Evolutionary conservation across 2,888 invertebrate genomes (phyloP).

Genomic region (Nasonovia ribisnigri): DNA sequence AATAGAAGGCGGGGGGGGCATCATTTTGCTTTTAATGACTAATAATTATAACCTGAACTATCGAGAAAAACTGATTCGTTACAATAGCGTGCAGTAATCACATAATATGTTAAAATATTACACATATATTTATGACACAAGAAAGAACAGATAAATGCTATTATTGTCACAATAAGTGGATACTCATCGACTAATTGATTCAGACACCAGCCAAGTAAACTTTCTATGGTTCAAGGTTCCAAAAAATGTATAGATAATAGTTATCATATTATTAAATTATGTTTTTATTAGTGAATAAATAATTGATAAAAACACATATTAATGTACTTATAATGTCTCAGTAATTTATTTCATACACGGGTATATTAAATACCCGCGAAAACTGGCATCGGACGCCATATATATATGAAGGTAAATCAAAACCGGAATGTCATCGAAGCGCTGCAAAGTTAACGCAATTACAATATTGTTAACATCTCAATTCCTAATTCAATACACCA

Average conservation of each 20-base stretch:
- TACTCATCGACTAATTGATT: neutral
- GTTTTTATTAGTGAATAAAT: neutral
- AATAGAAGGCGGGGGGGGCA: neutral
- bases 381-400: neutral
- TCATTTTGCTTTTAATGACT: neutral
- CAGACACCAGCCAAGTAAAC: neutral
- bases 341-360: neutral
- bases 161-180: neutral
- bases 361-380: neutral
- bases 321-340: neutral
- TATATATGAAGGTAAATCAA: neutral
- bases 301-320: neutral
- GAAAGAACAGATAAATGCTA: neutral
- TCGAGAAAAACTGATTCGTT: neutral
- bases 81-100: neutral
- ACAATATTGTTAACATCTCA: constrained; percentile 54
- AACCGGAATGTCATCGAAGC: constrained; percentile 8
- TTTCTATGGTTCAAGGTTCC: neutral
- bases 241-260: neutral
- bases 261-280: neutral
- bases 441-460: constrained; percentile 31
- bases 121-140: neutral
- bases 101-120: neutral
- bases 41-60: constrained; percentile 27
- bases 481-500: constrained; percentile 15